Conservation (phyloP, 2,797 vertebrate species). For the Chiloscyllium punctatum region DNA sequence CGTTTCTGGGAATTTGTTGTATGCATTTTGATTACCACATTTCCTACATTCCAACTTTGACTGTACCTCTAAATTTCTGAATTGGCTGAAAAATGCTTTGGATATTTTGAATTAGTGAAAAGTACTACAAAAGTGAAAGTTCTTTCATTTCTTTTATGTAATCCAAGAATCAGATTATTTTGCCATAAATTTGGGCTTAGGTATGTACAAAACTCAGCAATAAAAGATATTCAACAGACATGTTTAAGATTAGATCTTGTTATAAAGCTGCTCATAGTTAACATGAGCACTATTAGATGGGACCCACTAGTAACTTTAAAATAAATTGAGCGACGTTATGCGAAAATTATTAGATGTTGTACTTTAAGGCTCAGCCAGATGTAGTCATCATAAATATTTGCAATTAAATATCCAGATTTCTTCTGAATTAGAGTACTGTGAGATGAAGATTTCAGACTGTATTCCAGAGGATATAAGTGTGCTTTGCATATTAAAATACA, state of each 20-base stretch:
- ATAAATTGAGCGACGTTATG: background rate
- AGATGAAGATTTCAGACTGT: background rate
- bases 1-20: background rate
- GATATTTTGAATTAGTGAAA: background rate
- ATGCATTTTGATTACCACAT: background rate
- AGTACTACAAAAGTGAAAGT: background rate
- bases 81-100: background rate
- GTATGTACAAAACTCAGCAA: background rate
- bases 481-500: background rate
- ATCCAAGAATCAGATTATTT: background rate
- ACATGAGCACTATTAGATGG: background rate
- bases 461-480: background rate
- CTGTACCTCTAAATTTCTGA: too few species aligned
- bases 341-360: background rate
- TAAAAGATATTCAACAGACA: background rate
- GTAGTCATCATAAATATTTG: background rate
- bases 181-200: background rate
- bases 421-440: background rate
- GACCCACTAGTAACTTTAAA: background rate
- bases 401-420: background rate
- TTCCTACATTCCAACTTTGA: background rate
- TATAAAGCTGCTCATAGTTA: background rate
- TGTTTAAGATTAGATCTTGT: background rate
- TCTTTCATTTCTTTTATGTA: background rate
- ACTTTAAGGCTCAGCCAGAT: background rate